Percentiles rank a stretch among this genome's conserved stretches.
phyloP scores from a whole-genome alignment of 2,113 vertebrate species.

The Cynocephalus volans region DNA sequence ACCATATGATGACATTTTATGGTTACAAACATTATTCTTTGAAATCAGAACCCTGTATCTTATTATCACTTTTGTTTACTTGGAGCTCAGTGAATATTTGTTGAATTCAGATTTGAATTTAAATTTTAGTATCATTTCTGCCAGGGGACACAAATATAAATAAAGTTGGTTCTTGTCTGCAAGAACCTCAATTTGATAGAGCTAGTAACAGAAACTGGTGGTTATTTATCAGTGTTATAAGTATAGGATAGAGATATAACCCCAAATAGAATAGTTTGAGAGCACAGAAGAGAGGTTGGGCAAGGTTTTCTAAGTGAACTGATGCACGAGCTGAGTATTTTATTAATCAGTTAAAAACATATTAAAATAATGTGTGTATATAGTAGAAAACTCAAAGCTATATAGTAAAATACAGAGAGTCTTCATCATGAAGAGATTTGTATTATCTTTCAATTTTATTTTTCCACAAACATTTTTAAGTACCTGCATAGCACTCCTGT shows the following conservation, averaged over 20 bases:
- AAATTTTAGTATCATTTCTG: slow-evolving; percentile 33
- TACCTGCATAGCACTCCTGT: not conserved
- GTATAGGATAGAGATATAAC: not conserved
- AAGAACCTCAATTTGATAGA: slow-evolving; percentile 21
- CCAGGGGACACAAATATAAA: slow-evolving; percentile 50
- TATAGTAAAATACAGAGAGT: not conserved
- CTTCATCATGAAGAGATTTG: too few relatives aligned
- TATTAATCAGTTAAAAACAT: not conserved
- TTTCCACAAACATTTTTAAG: too few relatives aligned
- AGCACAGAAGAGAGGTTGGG: not conserved
- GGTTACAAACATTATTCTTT: slow-evolving; percentile 54
- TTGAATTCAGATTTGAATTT: slow-evolving; percentile 67
- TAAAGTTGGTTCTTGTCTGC: slow-evolving; percentile 47
- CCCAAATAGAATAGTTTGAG: not conserved
- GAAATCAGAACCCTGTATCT: slow-evolving; percentile 54
- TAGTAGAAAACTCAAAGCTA: not conserved
- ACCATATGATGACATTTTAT: not conserved
- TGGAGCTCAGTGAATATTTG: slow-evolving; percentile 59
- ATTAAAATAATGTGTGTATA: not conserved
- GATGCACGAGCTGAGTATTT: not conserved
- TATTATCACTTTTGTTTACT: slow-evolving; percentile 6
- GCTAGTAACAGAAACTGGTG: not conserved
- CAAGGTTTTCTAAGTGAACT: slow-evolving; percentile 7
- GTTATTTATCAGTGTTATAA: slow-evolving; percentile 9
- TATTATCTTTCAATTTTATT: too few relatives aligned